Evolutionary conservation across 2,888 invertebrate genomes (phyloP), one percentile per base, ranked within the genome.

Genomic region (Drosophila sordidapex): DNA sequence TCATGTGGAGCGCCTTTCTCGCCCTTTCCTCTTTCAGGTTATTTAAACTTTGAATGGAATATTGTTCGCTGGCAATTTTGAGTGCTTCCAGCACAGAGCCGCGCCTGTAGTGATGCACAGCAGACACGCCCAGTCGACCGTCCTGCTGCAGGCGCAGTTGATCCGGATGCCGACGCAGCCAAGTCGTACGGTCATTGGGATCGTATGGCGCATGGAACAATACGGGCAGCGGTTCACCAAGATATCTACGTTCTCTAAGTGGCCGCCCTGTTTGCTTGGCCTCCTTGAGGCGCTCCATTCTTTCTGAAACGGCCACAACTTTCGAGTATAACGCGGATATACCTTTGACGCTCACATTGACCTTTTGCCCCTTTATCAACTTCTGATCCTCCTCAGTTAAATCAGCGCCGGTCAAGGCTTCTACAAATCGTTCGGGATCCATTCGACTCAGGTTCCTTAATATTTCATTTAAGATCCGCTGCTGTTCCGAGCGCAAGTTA

Each of bases 1-100:
- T 59, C 15, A 25, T 25, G 5, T 27, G 25, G 25, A 46, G 46
- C 2, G 25, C 15, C 8, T 15, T 8, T 4, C 8, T 15, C 8
- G 15, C 4, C 33, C 29, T 29, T 0, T 21, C n/a, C 15, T 13
- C 11, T 4, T 6, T 18, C n/a, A 11, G 10, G 43, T 53, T 68
- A 15, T 63, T 73, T 0, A 64, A 15, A 46, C 73, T 74, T 8
- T 74, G 57, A 2, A 73, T 56, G 31, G 74, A 74, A 13, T 13
- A 68, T 0, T 18, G 6, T 4, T 0, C 0, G 13, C 38, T 10
- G 4, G 66, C 61, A 0, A 0, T 0, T 0, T 27, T 4, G 7
- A 66, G 0, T 2, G 59, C 29, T 0, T 36, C 7, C 15, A 11
- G 1, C 0, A 80, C 0, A 0, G 75, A 56, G 0, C 21, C 6